phyloP scores from a whole-genome alignment of 2,113 vertebrate species.

The Saccopteryx bilineata region DNA sequence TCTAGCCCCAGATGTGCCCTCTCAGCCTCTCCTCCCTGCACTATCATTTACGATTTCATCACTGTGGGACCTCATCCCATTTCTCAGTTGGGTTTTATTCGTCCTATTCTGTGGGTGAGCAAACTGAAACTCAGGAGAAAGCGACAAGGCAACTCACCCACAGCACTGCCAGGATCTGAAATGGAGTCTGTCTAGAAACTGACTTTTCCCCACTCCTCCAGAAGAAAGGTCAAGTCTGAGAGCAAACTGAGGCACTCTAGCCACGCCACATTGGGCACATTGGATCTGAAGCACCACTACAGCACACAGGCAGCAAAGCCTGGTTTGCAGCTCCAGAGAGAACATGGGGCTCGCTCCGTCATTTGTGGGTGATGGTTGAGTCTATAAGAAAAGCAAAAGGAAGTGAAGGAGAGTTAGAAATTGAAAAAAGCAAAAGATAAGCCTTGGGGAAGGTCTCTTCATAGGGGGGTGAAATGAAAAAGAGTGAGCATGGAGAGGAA shows the following conservation, averaged over 20 bases:
- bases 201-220: not conserved
- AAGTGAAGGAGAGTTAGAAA: not conserved
- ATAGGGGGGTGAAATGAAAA: not conserved
- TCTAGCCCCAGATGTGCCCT: not conserved
- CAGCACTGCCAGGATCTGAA: not conserved
- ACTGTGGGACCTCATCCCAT: accelerated
- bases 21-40: not conserved
- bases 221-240: not conserved
- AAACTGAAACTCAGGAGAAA: not conserved
- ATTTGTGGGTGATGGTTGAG: not conserved
- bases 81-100: not conserved
- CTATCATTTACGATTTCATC: not conserved
- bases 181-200: accelerated
- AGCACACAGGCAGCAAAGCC: not conserved
- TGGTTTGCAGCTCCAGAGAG: not conserved
- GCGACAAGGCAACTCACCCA: not conserved
- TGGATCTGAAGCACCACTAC: accelerated
- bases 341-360: too few relatives aligned
- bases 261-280: not conserved
- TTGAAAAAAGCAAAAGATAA: not conserved
- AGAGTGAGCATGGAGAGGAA: not conserved
- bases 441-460: not conserved
- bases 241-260: too few relatives aligned
- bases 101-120: not conserved
- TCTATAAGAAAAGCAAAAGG: not conserved